Evolutionary conservation across 1,140 invertebrate genomes (phyloP).

Genomic region (Paramacrobiotus metropolitanus): DNA sequence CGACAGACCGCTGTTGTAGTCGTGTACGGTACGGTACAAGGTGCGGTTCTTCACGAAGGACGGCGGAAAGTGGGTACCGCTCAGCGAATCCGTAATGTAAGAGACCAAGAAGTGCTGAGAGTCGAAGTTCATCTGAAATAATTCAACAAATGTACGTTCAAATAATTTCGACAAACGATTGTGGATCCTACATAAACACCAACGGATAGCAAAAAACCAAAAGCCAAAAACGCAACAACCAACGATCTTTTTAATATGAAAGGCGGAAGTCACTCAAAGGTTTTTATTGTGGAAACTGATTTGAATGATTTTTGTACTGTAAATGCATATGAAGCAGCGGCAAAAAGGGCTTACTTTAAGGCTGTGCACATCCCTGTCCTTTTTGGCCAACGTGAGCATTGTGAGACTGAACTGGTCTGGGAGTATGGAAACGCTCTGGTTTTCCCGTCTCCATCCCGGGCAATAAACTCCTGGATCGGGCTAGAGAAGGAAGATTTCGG

Average conservation of each 20-base stretch:
- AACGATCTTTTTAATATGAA: too few relatives aligned
- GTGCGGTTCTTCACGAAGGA: not conserved
- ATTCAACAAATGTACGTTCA: too few relatives aligned
- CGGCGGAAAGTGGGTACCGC: not conserved
- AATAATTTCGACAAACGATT: too few relatives aligned
- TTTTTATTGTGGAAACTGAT: too few relatives aligned
- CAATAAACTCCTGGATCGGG: not conserved
- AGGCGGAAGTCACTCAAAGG: too few relatives aligned
- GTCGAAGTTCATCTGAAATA: not conserved
- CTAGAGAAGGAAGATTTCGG: not conserved
- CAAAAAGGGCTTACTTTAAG: not conserved
- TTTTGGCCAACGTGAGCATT: not conserved
- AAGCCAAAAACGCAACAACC: too few relatives aligned
- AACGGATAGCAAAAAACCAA: too few relatives aligned
- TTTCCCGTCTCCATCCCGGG: not conserved
- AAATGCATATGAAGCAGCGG: not conserved
- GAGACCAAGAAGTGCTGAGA: not conserved
- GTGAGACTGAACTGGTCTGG: not conserved
- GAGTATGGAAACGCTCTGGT: not conserved
- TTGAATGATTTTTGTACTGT: not conserved
- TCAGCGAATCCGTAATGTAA: not conserved
- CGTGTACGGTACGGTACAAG: not conserved
- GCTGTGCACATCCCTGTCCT: not conserved
- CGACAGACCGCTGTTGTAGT: slow-evolving; percentile 4
- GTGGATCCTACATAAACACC: too few relatives aligned